Evolutionary conservation across 2,113 vertebrate species (phyloP).

Genomic region (Microcebus ravelobensis): DNA sequence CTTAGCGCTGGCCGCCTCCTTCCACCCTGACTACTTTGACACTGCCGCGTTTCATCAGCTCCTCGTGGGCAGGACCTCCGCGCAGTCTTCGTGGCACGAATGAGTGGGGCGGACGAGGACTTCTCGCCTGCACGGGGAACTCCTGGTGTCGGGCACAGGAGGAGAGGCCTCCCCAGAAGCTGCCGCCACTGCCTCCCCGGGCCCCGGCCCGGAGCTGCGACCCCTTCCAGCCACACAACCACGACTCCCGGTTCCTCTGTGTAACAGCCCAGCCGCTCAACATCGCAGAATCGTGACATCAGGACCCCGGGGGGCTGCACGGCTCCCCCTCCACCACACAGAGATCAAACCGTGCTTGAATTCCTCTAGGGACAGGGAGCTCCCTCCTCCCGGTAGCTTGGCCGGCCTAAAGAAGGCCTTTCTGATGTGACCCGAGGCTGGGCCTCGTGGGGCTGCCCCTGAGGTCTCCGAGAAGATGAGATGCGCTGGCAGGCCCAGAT

Average conservation of each 20-base stretch:
- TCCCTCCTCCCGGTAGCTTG: no score
- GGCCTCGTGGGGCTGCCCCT: not conserved
- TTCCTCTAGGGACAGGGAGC: not conserved
- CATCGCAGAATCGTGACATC: accelerated
- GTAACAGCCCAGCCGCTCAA: accelerated
- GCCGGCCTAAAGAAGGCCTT: not conserved
- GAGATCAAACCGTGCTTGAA: not conserved
- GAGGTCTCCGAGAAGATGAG: not conserved
- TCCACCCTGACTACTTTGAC: accelerated
- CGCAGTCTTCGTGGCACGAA: accelerated
- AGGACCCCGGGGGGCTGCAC: accelerated
- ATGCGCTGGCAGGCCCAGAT: accelerated
- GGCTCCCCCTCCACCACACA: accelerated
- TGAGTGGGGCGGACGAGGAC: accelerated
- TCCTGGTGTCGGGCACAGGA: not conserved
- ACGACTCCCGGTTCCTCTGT: accelerated
- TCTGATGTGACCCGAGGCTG: not conserved
- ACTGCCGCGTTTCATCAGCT: accelerated
- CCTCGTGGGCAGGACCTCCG: accelerated
- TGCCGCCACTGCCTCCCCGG: accelerated
- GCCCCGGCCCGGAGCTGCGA: not conserved
- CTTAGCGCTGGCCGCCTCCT: accelerated
- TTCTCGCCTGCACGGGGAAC: not conserved
- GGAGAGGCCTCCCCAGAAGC: not conserved
- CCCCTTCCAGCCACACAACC: not conserved